These are phyloP conservation scores for Callinectes sapidus DNA, from an alignment of 2,888 invertebrate species.

Conservation along the genomic window DNA sequence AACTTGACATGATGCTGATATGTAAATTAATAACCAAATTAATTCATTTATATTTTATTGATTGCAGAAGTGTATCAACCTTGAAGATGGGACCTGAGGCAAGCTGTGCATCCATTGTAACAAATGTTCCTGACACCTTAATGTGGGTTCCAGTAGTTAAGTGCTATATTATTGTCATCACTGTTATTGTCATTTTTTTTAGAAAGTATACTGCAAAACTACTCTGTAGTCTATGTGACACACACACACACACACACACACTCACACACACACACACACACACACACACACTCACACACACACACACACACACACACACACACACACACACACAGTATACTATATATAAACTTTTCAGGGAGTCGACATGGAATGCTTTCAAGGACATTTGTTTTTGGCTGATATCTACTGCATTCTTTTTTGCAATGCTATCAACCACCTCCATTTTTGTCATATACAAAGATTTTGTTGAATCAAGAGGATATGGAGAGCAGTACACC, in stretches of 20 bases:
- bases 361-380: conserved; percentile 2
- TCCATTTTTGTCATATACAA: background rate
- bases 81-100: background rate
- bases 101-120: background rate
- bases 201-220: no score
- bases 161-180: background rate
- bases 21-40: background rate
- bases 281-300: no score
- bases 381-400: conserved; percentile 9
- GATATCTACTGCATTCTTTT: background rate
- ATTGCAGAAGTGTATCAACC: conserved; percentile 19
- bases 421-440: conserved; percentile 1
- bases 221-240: no score
- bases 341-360: background rate
- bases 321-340: no score
- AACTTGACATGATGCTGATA: background rate
- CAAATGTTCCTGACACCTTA: background rate
- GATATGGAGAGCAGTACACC: background rate
- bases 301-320: no score
- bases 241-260: no score
- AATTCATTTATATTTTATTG: background rate
- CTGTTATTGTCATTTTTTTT: background rate
- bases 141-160: background rate
- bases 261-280: no score
- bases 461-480: background rate